A percentile compares a stretch with the other conserved stretches of the same genome.
phyloP scores from a whole-genome alignment of 2,888 invertebrate genomes.

The Chamaedrilus cognettii region DNA sequence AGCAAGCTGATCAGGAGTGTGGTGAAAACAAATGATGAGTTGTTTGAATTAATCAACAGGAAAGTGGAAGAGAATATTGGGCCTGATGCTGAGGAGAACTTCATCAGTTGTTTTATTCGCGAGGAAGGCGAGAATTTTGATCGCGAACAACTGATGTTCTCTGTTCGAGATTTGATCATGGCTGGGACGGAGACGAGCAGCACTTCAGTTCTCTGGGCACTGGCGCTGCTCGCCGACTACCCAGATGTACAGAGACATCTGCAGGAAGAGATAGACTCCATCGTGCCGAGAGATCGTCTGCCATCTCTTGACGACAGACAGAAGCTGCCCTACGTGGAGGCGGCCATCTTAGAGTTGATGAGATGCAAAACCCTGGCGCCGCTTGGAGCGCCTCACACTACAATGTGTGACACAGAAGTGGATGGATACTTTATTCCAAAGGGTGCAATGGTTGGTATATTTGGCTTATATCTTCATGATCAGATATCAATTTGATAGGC shows the following conservation, averaged over 20 bases:
- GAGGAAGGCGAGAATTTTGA: conserved; percentile 16
- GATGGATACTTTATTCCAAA: conserved; percentile 21
- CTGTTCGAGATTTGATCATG: conserved; percentile 20
- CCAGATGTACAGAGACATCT: conserved; percentile 23
- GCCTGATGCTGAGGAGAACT: conserved; percentile 4
- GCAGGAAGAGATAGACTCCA: conserved; percentile 21
- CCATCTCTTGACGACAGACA: conserved; percentile 15
- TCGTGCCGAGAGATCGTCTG: conserved; percentile 12
- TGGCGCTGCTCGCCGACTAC: conserved; percentile 19
- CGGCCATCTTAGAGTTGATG: conserved; percentile 13
- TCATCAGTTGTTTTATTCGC: conserved; percentile 14
- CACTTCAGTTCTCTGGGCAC: conserved; percentile 19
- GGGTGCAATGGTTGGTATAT: conserved; percentile 14
- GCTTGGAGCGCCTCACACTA: conserved; percentile 16
- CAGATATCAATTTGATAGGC: too few species aligned
- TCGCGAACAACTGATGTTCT: conserved; percentile 10
- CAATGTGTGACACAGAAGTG: conserved; percentile 14
- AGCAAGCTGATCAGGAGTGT: not conserved
- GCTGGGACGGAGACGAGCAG: conserved; percentile 25
- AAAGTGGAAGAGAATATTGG: not conserved
- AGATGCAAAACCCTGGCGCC: conserved; percentile 15
- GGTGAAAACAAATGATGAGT: not conserved
- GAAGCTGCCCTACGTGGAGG: conserved; percentile 16
- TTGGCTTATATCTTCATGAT: too few species aligned
- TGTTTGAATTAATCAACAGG: not conserved